A percentile compares a stretch with the other conserved stretches of the same genome.
phyloP scores from a whole-genome alignment of 2,888 invertebrate genomes.

The Alsophila aescularia region DNA sequence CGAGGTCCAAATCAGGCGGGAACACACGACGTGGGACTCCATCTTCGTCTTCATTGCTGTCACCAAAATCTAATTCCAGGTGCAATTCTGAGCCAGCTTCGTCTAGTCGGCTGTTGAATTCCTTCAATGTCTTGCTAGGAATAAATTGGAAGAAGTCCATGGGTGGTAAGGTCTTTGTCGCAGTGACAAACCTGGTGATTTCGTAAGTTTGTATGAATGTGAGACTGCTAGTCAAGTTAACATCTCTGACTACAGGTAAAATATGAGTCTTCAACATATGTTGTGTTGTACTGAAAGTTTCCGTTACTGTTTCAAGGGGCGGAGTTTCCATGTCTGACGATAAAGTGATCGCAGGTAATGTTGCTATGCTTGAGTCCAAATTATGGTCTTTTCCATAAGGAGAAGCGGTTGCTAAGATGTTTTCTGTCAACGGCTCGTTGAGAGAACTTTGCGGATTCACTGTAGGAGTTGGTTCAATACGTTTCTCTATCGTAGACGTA shows the following conservation, averaged over 20 bases:
- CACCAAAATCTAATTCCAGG: constrained; percentile 93
- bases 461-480: constrained; percentile 85
- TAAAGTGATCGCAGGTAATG: constrained; percentile 91
- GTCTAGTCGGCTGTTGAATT: constrained; percentile 94
- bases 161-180: constrained; percentile 95
- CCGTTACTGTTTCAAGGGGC: constrained; percentile 93
- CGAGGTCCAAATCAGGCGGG: constrained; percentile 88
- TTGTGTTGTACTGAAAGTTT: constrained; percentile 96
- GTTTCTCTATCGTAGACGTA: constrained; percentile 93
- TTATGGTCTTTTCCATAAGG: constrained; percentile 89
- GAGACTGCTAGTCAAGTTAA: constrained; percentile 89
- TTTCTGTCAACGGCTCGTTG: constrained; percentile 93
- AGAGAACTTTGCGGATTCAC: constrained; percentile 84
- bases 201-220: constrained; percentile 96
- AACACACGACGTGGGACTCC: constrained; percentile 79
- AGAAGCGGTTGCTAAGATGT: constrained; percentile 91
- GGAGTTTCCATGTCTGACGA: constrained; percentile 92
- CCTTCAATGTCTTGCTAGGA: constrained; percentile 93
- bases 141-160: constrained; percentile 94
- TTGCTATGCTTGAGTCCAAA: constrained; percentile 91
- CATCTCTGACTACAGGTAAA: constrained; percentile 90
- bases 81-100: constrained; percentile 95
- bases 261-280: constrained; percentile 95
- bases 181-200: constrained; percentile 93
- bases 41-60: constrained; percentile 88